phyloP scores from a whole-genome alignment of 2,797 vertebrate species.

The Echeneis naucrates region DNA sequence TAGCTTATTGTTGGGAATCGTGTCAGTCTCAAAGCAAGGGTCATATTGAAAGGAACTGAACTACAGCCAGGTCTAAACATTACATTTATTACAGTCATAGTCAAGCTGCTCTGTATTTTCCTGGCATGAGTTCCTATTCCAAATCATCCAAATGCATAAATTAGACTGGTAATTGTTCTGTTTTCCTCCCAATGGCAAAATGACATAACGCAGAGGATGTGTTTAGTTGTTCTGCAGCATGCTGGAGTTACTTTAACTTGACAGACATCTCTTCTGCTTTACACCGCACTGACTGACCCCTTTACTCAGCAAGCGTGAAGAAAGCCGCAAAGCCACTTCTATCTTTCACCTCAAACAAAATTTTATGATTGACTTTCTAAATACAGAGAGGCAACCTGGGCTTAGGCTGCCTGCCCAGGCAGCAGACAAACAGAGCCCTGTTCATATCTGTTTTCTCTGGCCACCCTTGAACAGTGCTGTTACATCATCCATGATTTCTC shows the following conservation, averaged over 20 bases:
- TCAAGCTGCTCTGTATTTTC: constrained; percentile 74
- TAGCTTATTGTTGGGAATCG: constrained; percentile 51
- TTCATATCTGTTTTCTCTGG: constrained; percentile 73
- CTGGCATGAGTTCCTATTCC: constrained; percentile 49
- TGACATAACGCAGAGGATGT: constrained; percentile 57
- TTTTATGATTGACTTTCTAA: constrained; percentile 70
- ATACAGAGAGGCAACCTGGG: constrained; percentile 54
- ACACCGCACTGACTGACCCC: constrained; percentile 46
- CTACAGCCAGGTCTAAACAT: constrained; percentile 53
- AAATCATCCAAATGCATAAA: constrained; percentile 64
- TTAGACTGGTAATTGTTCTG: constrained; percentile 50
- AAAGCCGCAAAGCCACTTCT: constrained; percentile 57
- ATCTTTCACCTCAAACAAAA: constrained; percentile 56
- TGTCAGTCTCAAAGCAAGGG: constrained; percentile 45
- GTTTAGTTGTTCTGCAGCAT: constrained; percentile 47
- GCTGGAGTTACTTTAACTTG: constrained; percentile 41
- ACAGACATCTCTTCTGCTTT: constrained; percentile 40
- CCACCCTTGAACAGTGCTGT: constrained; percentile 61
- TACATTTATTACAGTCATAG: constrained; percentile 68
- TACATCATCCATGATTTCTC: constrained; percentile 71
- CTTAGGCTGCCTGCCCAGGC: constrained; percentile 50
- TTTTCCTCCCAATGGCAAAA: constrained; percentile 59
- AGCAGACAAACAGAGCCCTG: constrained; percentile 67
- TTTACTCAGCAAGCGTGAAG: constrained; percentile 43
- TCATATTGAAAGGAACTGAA: constrained; percentile 51